Base-by-base conservation (phyloP, 2,888 invertebrate genomes). In the Andricus quercusramuli region DNA sequence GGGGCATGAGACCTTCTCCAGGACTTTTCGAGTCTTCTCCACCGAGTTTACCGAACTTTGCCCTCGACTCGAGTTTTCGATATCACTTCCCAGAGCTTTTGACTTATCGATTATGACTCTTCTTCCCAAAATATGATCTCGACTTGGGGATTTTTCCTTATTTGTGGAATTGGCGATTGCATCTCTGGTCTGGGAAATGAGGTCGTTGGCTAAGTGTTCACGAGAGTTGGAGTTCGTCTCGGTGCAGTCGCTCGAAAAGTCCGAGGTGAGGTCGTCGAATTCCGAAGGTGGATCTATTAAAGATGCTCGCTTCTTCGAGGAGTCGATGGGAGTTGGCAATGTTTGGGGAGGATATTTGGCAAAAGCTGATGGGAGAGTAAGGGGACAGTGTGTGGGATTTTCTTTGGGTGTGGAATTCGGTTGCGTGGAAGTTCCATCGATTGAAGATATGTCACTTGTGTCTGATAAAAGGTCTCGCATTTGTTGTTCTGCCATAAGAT, bases 381-480 rank as follows among this genome's bases (percentile, higher is more conserved):
- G 84, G 76, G 92, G 80, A 20, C 82, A 84, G 29, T 67, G 79
- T 13, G 84, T 79, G 56, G 76, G 66, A 51, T 65, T 78, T 64
- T 68, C 77, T 64, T 76, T 47, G 17, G 17, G 17, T 47, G 47
- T 79, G 32, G 77, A 67, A 66, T 66, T 78, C 37, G 44, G 78
- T 68, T 76, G 78, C 5, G 68, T 81, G 65, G 22, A 80, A 25
- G 80, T 81, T 78, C 88, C 86, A 80, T 92, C 88, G 37, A 88
- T 88, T 37, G 90, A 88, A 76, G 93, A 92, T 65, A 92, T 91
- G 83, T 92, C 93, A 86, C 93, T 92, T 79, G 95, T 95, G 86
- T 95, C 95, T 82, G 95, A 95, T 93, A 97, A 95, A 56, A 97
- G 94, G 90, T 97, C 97, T 93, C 96, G 95, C 93, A 97, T 95